A percentile compares a stretch with the other conserved stretches of the same genome.
phyloP scores from a whole-genome alignment of 92 coral and sea anemone species.

The Nematostella vectensis region DNA sequence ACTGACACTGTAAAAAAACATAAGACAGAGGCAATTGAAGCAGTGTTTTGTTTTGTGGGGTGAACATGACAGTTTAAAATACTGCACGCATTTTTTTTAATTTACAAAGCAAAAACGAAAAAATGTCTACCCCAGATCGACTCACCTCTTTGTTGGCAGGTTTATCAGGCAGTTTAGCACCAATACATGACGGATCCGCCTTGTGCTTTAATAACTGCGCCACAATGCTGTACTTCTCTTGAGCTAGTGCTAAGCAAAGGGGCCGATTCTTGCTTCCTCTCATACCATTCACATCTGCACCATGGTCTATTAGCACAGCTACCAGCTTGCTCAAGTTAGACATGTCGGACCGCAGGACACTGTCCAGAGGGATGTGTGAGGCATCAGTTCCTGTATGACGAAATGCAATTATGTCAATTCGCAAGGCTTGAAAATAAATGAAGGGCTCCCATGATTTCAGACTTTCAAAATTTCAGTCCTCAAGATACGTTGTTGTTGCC shows the following conservation, averaged over 20 bases:
- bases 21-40: no score
- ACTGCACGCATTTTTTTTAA: no score
- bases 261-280: conserved; percentile 39
- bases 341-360: conserved; percentile 28
- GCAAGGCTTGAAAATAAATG: no score
- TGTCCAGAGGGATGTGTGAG: conserved; percentile 28
- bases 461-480: no score
- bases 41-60: no score
- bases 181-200: conserved; percentile 44
- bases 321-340: conserved; percentile 32
- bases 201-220: conserved; percentile 31
- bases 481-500: no score
- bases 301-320: conserved; percentile 61
- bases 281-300: conserved; percentile 48
- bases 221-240: conserved; percentile 37
- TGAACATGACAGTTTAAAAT: no score
- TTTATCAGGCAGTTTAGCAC: conserved; percentile 5
- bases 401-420: background rate
- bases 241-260: conserved; percentile 42
- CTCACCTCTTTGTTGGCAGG: background rate
- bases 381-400: conserved; percentile 19
- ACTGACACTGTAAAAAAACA: conserved; percentile 20
- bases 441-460: no score
- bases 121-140: no score
- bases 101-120: no score